These are phyloP conservation scores for Pandion haliaetus DNA, from an alignment of 2,113 vertebrate genomes.

Conservation along the genomic window DNA sequence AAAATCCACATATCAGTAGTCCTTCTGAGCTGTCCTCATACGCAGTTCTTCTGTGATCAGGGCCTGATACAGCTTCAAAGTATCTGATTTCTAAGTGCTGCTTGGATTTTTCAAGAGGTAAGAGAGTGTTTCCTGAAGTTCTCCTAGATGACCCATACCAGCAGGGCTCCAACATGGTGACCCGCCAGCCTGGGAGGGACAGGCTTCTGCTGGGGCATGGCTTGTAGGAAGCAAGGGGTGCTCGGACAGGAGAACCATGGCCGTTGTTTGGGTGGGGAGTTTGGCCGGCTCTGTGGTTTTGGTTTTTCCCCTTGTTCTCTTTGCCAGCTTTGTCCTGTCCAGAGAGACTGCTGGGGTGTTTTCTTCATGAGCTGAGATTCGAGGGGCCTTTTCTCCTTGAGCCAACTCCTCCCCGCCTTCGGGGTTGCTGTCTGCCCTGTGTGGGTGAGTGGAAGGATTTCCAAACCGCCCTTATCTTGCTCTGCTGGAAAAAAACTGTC, in stretches of 20 bases:
- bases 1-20: neutral
- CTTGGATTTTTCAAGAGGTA: neutral
- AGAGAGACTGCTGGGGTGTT: neutral
- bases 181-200: neutral
- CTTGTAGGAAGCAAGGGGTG: neutral
- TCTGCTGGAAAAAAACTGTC: conserved; percentile 4
- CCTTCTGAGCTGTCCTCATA: neutral
- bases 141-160: neutral
- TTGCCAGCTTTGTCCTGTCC: neutral
- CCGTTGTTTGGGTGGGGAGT: fast-evolving
- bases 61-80: neutral
- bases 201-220: neutral
- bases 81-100: neutral
- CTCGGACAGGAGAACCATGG: neutral
- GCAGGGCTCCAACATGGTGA: neutral
- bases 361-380: neutral
- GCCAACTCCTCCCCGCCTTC: neutral
- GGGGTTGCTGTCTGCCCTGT: neutral
- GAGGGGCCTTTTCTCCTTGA: neutral
- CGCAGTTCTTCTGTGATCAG: neutral
- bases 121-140: neutral
- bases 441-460: neutral
- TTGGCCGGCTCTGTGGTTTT: neutral
- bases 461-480: neutral
- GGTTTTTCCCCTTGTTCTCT: neutral